A percentile compares a stretch with the other conserved stretches of the same genome.
Conservation (phyloP, 2,113 vertebrate species). For the Prietella phreatophila region DNA sequence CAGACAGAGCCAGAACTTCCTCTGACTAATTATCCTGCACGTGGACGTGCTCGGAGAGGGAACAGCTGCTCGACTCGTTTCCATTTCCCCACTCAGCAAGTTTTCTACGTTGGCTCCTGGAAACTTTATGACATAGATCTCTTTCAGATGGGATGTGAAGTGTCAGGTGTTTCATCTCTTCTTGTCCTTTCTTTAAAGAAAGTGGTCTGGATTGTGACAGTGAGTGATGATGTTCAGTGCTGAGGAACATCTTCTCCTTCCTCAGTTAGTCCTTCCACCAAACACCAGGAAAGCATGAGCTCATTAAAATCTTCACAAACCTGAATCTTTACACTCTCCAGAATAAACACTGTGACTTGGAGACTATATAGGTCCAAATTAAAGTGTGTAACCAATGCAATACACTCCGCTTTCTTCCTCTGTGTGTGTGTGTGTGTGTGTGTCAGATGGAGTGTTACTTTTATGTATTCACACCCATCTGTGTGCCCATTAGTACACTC, state of each 20-base stretch:
- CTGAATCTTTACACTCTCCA: neutral
- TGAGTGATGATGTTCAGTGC: neutral
- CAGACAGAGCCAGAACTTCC: neutral
- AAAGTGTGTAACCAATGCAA: neutral
- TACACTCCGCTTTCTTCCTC: neutral
- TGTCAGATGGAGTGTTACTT: conserved; percentile 14
- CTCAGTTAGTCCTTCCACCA: neutral
- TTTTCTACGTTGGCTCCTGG: neutral
- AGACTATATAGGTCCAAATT: neutral
- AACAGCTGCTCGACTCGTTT: neutral
- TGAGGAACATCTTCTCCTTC: neutral
- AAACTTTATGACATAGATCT: neutral
- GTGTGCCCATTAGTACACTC: conserved; percentile 29
- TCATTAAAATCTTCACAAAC: neutral
- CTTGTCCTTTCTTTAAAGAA: neutral
- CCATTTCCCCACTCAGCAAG: neutral
- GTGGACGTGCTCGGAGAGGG: neutral
- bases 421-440: neutral
- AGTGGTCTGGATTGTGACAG: neutral
- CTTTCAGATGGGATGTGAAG: neutral
- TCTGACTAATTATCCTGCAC: neutral
- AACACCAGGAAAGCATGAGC: neutral
- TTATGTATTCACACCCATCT: neutral
- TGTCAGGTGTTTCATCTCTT: neutral
- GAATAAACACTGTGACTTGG: neutral